Evolutionary conservation across 2,797 vertebrate genomes (phyloP), one percentile per base, ranked within the genome.

Genomic region (Lepus oiostolus): DNA sequence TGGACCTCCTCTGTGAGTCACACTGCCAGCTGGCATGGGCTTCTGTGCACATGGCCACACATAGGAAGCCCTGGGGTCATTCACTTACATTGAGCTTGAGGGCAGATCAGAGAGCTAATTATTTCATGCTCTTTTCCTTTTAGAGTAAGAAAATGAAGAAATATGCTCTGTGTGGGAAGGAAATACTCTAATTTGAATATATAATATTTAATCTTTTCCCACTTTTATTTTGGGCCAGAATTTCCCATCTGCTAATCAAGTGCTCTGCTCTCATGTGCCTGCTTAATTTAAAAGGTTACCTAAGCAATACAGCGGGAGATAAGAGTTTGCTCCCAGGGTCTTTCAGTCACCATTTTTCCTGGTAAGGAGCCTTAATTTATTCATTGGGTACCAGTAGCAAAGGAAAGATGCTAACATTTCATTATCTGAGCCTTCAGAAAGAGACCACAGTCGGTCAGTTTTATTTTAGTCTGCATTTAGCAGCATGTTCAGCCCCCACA

Each of bases 1-100:
- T 98, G 77, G 99, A 99, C 98, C 98, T 99, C 95, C 99, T 99
- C 94, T 95, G 99, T 99, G 98, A 99, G 99, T 99, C 70, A 28
- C 7, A 26, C 88, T 67, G 67, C 71, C 19, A 0, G 76, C 76
- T 70, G 50, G 58, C 4, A 0, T 60, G 30, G 24, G 35, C 71
- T 28, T 95, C 4, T 35, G 3, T 30, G 30, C 35, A n/a, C 24
- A 4, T 10, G 68, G 42, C 74, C 93, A 38, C 75, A 63, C 77
- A 67, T 9, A 42, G 62, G 14, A 92, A 13, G 14, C 38, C 5
- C 50, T 32, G 8, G 60, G 28, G 47, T 58, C 16, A 21, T 58
- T 62, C 8, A 4, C 50, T 83, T 70, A 75, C 3, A 17, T 4
- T 88, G 60, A 54, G 13, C 60, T 88, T n/a, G 21, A 91, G 32